These are phyloP conservation scores for Sorex fumeus DNA, from an alignment of 2,113 vertebrate species.

Conservation along the genomic window DNA sequence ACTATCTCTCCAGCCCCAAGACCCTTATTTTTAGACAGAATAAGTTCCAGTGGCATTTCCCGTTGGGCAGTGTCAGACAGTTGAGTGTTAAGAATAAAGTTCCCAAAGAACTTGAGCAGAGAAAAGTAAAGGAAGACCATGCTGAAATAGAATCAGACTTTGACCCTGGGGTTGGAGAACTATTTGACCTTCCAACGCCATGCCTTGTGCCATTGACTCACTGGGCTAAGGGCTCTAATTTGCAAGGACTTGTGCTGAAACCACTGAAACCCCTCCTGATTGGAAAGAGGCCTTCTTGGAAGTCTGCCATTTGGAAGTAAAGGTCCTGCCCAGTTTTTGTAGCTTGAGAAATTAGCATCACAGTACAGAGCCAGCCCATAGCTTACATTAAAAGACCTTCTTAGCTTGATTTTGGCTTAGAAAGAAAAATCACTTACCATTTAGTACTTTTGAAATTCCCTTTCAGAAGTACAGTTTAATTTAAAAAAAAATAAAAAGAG, in stretches of 20 bases:
- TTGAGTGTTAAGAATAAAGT: conserved; percentile 9
- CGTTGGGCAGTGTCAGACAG: background rate
- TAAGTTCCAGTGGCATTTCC: conserved; percentile 7
- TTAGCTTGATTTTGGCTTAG: conserved; percentile 78
- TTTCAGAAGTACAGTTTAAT: conserved; percentile 65
- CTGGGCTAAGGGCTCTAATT: conserved; percentile 24
- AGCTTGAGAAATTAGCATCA: conserved; percentile 74
- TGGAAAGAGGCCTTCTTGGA: conserved; percentile 60
- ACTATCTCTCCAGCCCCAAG: background rate
- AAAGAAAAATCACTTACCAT: conserved; percentile 60
- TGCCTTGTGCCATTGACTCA: background rate
- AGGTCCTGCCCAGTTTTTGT: conserved; percentile 63
- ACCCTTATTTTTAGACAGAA: background rate
- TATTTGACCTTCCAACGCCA: conserved; percentile 50
- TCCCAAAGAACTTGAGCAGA: background rate
- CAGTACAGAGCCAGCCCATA: conserved; percentile 50
- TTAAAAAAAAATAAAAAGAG: background rate
- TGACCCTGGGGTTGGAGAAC: conserved; percentile 26
- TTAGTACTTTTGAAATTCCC: conserved; percentile 75
- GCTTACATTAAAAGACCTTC: conserved; percentile 66
- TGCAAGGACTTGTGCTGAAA: conserved; percentile 55
- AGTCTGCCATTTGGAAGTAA: conserved; percentile 65
- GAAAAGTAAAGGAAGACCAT: background rate
- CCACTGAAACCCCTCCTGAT: background rate
- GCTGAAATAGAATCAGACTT: background rate